phyloP scores from a whole-genome alignment of 2,113 vertebrate genomes.

The Psilopogon haemacephalus region DNA sequence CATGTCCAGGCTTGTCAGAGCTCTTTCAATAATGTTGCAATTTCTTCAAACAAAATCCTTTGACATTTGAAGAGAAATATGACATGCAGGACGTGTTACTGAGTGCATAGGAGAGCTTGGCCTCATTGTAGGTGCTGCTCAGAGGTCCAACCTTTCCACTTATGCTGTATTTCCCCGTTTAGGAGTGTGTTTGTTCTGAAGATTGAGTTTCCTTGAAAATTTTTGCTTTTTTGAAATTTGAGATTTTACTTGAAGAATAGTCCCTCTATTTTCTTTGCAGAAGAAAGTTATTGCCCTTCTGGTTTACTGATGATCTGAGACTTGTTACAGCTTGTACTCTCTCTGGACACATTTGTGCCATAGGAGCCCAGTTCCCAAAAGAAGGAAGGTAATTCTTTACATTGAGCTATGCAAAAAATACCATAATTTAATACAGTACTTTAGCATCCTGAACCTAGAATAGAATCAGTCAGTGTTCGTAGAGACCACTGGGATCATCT shows the following conservation, averaged over 20 bases:
- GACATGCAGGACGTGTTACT: not conserved
- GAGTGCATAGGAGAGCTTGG: not conserved
- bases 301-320: not conserved
- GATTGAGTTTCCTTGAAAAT: not conserved
- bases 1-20: not conserved
- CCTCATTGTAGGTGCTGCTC: not conserved
- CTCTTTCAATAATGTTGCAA: not conserved
- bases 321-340: not conserved
- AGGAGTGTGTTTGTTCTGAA: not conserved
- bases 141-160: not conserved
- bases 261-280: not conserved
- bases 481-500: no score
- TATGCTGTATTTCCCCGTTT: not conserved
- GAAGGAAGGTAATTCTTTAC: not conserved
- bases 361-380: not conserved
- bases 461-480: no score
- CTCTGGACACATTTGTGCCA: not conserved
- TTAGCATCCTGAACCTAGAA: not conserved
- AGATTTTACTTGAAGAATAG: not conserved
- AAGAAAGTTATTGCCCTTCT: not conserved
- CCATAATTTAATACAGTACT: not conserved
- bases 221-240: not conserved
- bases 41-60: slow-evolving; percentile 47
- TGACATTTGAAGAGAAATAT: not conserved
- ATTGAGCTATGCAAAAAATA: not conserved